phyloP scores from a whole-genome alignment of 2,797 vertebrate species.

The Peromyscus eremicus region DNA sequence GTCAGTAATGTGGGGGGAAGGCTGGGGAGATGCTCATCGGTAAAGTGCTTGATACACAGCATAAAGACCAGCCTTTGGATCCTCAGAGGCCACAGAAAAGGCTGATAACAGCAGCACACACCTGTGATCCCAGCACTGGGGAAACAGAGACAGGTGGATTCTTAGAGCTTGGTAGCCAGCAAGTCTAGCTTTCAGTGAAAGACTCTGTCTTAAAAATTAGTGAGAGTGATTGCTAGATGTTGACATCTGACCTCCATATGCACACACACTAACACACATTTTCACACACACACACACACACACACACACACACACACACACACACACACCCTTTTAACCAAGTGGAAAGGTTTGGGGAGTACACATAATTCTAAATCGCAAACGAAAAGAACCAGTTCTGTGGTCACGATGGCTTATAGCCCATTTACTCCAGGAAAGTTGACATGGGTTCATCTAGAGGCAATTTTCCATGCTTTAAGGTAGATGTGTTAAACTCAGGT shows the following conservation, averaged over 20 bases:
- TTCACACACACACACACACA: neutral
- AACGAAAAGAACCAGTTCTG: neutral
- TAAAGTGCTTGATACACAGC: neutral
- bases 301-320: neutral
- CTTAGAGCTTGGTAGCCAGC: neutral
- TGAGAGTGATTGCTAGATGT: too few species aligned
- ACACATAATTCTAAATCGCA: slow-evolving; percentile 31
- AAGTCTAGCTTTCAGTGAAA: neutral
- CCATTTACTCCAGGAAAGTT: neutral
- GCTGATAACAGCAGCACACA: neutral
- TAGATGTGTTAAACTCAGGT: neutral
- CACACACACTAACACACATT: neutral
- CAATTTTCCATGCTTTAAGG: neutral
- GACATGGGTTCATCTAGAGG: neutral
- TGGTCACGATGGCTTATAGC: neutral
- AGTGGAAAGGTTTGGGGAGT: neutral
- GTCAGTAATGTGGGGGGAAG: neutral
- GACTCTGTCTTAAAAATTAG: neutral
- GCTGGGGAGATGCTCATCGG: neutral
- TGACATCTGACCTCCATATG: neutral
- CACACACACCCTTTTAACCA: neutral
- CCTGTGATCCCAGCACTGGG: neutral
- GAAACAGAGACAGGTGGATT: neutral
- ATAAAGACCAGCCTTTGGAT: neutral
- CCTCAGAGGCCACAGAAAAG: neutral